Base-by-base conservation (phyloP, 2,888 invertebrate species). In the Cotesia congregata region DNA sequence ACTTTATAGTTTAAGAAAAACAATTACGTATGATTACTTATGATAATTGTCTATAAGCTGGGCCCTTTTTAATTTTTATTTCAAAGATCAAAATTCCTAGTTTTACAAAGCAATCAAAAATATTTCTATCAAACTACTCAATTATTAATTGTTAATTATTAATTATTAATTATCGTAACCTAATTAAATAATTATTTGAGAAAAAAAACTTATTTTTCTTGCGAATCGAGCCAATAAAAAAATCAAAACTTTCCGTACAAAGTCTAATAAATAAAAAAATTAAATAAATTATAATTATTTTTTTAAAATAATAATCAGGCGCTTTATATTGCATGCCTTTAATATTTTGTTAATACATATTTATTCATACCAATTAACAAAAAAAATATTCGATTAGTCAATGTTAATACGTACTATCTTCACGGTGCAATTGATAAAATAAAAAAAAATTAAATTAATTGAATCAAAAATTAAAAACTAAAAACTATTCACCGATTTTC, bases 361-460 rank as follows among this genome's bases (percentile, higher is more conserved):
- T 50, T 50, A 12, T 12, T 50, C 12, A 12, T 6, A 50, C 7
- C 12, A 50, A 50, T 50, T 50, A 50, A 2, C 12, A 50, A 50
- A 7, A 12, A 50, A 50, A 0, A 12, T 50, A 1, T 50, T 50
- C 30, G 12, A 50, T 50, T 50, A 50, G 4, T 50, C 12, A 50
- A 50, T 12, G 50, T 12, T 12, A 50, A 50, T 12, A 50, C 69
- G 62, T 68, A 72, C 75, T 72, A 38, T 73, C n/a, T 68, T 59
- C 67, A 40, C 67, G 61, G 74, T 70, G 39, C 50, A 61, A 61
- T 39, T 72, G 7, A 81, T 79, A 77, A 85, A 41, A 7, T 9
- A 9, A 50, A 50, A 50, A 50, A 50, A 50, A 50, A 50, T 50
- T 50, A 7, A 50, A 12, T 50, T 50, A 9, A 30, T 30, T 30